Conservation (phyloP, 2,888 invertebrate species). For the Helicoverpa assulta region DNA sequence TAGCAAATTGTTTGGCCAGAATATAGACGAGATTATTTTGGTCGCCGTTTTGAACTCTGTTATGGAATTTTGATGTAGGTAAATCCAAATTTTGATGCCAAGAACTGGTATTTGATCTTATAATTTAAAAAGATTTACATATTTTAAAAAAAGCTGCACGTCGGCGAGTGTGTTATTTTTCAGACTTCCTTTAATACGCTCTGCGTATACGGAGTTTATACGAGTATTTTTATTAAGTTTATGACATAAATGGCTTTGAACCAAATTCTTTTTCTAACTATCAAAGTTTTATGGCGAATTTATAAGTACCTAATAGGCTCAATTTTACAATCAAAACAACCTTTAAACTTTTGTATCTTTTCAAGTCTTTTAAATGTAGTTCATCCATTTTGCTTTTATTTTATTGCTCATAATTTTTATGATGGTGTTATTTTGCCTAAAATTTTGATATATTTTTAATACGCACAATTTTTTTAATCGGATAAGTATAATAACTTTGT, state of each 20-base stretch:
- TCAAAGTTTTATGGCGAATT: constrained; percentile 46
- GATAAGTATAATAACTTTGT: constrained; percentile 38
- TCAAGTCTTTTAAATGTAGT: constrained; percentile 13
- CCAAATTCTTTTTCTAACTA: constrained; percentile 28
- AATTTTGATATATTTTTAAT: constrained; percentile 26
- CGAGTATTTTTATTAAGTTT: constrained; percentile 17
- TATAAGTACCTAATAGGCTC: constrained; percentile 26
- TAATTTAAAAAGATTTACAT: not conserved
- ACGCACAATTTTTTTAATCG: constrained; percentile 35
- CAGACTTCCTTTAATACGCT: constrained; percentile 4
- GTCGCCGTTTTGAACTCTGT: not conserved
- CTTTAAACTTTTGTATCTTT: constrained; percentile 24
- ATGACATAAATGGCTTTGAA: constrained; percentile 19
- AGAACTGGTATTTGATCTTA: too few species aligned
- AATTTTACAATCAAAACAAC: constrained; percentile 30
- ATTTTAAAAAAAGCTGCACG: not conserved
- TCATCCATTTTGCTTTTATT: constrained; percentile 42
- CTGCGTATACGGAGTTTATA: not conserved
- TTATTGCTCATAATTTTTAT: constrained; percentile 53
- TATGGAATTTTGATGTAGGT: not conserved
- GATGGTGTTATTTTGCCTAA: constrained; percentile 38
- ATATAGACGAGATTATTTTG: not conserved
- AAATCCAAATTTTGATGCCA: too few species aligned
- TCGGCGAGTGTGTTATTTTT: not conserved
- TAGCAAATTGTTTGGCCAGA: not conserved